Evolutionary conservation across 2,888 invertebrate species (phyloP).

Genomic region (Leptinotarsa rubiginosa): DNA sequence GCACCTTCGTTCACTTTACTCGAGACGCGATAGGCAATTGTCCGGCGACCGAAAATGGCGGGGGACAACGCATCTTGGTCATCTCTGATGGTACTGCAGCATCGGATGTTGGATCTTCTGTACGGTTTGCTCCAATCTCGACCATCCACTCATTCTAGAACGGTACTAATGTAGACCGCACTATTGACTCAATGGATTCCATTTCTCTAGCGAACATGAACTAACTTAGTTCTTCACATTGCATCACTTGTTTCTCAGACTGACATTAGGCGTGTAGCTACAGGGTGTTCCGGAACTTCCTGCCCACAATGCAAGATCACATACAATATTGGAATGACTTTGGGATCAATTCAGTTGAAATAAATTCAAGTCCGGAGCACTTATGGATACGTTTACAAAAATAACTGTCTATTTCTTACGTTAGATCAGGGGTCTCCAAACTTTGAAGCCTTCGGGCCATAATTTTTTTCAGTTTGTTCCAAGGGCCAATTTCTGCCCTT

Average conservation of each 20-base stretch:
- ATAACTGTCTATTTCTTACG: too few species aligned
- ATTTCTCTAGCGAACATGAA: neutral
- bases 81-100: conserved; percentile 10
- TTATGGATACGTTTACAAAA: too few species aligned
- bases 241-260: neutral
- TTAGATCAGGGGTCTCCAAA: too few species aligned
- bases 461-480: too few species aligned
- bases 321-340: too few species aligned
- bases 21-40: conserved; percentile 33
- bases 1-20: conserved; percentile 9
- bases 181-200: neutral
- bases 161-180: conserved; percentile 11
- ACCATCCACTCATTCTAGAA: neutral
- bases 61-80: conserved; percentile 18
- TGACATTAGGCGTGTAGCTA: too few species aligned
- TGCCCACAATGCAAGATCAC: too few species aligned
- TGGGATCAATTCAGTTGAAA: too few species aligned
- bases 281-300: too few species aligned
- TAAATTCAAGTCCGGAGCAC: too few species aligned
- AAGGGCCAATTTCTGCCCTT: too few species aligned
- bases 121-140: neutral
- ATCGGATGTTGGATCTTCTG: conserved; percentile 6
- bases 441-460: too few species aligned
- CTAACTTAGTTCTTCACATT: neutral
- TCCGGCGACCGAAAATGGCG: conserved; percentile 28